Percentiles rank a stretch among this genome's conserved stretches.
Conservation (phyloP, 2,888 invertebrate species). For the Chromoteleia sp. region DNA sequence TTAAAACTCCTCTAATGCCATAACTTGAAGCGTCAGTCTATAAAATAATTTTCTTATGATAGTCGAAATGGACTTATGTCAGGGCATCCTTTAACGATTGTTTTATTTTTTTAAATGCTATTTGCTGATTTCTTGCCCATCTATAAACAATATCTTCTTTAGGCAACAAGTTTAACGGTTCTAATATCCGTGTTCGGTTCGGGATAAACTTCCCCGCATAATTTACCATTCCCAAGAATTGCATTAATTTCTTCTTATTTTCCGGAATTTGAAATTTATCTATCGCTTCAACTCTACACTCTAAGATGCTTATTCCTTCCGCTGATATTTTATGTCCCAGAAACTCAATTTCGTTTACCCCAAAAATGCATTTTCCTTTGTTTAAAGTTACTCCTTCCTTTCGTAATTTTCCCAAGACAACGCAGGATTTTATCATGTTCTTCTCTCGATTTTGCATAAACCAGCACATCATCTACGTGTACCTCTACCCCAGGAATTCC, state of each 20-base stretch:
- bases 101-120: constrained; percentile 47
- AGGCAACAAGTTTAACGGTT: constrained; percentile 70
- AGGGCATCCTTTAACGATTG: neutral
- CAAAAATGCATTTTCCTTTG: too few species aligned
- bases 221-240: constrained; percentile 72
- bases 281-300: constrained; percentile 70
- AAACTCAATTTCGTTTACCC: too few species aligned
- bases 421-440: constrained; percentile 71
- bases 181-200: constrained; percentile 72
- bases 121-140: too few species aligned
- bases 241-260: constrained; percentile 71
- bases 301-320: constrained; percentile 66
- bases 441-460: constrained; percentile 66
- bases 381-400: constrained; percentile 73
- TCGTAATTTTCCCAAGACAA: constrained; percentile 69
- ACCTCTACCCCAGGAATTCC: constrained; percentile 59
- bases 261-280: constrained; percentile 68
- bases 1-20: constrained; percentile 1
- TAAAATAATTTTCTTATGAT: neutral
- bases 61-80: neutral
- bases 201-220: constrained; percentile 71
- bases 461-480: constrained; percentile 69
- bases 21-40: neutral
- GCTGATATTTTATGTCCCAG: constrained; percentile 74
- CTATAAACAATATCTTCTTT: constrained; percentile 64